Evolutionary conservation across 2,888 invertebrate genomes (phyloP).

Genomic region (Gisinianus flammeolus): DNA sequence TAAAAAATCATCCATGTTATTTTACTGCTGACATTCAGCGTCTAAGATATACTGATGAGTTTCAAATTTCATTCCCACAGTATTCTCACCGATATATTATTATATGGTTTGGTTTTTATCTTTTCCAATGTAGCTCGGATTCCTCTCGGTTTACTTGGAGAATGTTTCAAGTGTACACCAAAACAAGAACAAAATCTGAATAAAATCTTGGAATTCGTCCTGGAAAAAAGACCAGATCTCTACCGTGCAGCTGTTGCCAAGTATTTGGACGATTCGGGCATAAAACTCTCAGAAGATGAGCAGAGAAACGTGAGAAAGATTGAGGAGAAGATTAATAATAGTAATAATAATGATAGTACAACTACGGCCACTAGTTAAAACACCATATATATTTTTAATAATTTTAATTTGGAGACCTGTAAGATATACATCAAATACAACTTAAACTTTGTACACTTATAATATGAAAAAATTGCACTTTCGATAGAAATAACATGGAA

Average conservation of each 20-base stretch:
- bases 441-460: too few relatives aligned
- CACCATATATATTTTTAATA: too few relatives aligned
- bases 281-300: conserved; percentile 25
- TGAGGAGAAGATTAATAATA: neutral
- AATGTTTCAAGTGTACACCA: conserved; percentile 41
- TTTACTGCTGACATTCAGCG: too few relatives aligned
- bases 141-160: conserved; percentile 36
- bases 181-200: conserved; percentile 38
- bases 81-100: too few relatives aligned
- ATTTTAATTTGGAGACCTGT: too few relatives aligned
- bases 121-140: conserved; percentile 44
- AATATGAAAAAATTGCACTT: too few relatives aligned
- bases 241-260: conserved; percentile 39
- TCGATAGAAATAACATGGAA: too few relatives aligned
- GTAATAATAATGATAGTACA: neutral
- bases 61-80: too few relatives aligned
- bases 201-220: conserved; percentile 36
- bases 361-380: neutral
- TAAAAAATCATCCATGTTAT: too few relatives aligned
- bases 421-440: too few relatives aligned
- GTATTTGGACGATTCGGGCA: conserved; percentile 39
- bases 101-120: too few relatives aligned
- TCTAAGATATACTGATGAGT: too few relatives aligned
- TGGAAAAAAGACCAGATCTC: conserved; percentile 42
- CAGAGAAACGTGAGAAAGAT: neutral